A percentile compares a stretch with the other conserved stretches of the same genome.
Evolutionary conservation across 1,140 invertebrate genomes (phyloP).

Genomic region (Platyscapa corneri): DNA sequence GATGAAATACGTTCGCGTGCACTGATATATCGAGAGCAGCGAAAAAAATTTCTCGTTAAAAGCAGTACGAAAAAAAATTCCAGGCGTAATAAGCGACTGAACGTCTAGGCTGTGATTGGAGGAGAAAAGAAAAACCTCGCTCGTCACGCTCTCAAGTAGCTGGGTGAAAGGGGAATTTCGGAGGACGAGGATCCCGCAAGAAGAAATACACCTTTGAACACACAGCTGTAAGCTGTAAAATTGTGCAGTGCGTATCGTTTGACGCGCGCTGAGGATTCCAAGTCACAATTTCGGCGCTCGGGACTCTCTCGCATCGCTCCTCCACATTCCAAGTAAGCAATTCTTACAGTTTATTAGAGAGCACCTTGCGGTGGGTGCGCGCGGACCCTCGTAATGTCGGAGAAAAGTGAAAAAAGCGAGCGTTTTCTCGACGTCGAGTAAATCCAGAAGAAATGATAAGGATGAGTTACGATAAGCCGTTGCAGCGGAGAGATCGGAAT

Average conservation of each 20-base stretch:
- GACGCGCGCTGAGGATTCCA: too few species aligned
- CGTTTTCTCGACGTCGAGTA: too few species aligned
- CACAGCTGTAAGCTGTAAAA: neutral
- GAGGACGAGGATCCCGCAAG: neutral
- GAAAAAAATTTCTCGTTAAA: neutral
- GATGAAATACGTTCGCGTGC: neutral
- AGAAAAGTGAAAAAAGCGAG: too few species aligned
- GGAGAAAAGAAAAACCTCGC: neutral
- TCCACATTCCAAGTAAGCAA: too few species aligned
- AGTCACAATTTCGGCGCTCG: too few species aligned
- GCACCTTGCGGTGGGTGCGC: too few species aligned
- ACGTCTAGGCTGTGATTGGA: neutral
- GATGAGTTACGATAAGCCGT: too few species aligned
- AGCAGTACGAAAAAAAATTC: neutral
- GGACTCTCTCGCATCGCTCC: too few species aligned
- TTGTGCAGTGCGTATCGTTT: neutral
- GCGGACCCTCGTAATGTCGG: too few species aligned
- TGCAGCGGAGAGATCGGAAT: too few species aligned
- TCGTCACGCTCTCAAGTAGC: neutral
- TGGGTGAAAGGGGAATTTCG: neutral
- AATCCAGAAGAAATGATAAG: too few species aligned
- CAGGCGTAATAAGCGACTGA: neutral
- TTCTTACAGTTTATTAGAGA: too few species aligned
- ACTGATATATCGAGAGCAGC: neutral
- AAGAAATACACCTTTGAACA: neutral